Evolutionary conservation across 2,113 vertebrate genomes (phyloP), one percentile per base, ranked within the genome.

Genomic region (Engystomops pustulosus): DNA sequence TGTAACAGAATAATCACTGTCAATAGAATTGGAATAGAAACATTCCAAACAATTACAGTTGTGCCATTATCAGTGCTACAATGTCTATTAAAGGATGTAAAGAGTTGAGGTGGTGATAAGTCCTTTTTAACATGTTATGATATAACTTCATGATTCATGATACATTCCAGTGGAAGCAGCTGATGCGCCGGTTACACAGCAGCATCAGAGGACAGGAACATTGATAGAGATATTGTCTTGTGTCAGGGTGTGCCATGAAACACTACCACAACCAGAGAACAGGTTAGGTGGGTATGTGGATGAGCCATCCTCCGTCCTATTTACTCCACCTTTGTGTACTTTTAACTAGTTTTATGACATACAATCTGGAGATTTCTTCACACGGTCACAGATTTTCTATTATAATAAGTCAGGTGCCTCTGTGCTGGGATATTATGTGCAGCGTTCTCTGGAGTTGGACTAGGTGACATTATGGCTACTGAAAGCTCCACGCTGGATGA

Each of bases 391-490:
- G n/a, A 60, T 60, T 78, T 11, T 34, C 60, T 34, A 25, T 1
- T 15, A 38, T 5, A 14, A 78, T 58, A 78, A 60, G n/a, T 6
- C 20, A 11, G 25, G 1, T 18, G 44, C 23, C 6, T 41, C 8
- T 41, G 14, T 1, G 23, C 12, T 17, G 3, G 6, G 15, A n/a
- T 38, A 77, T 15, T 38, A 55, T 10, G n/a, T n/a, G n/a, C 10
- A 41, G n/a, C 23, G 18, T 4, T 8, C 4, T 49, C 68, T 41
- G 6, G n/a, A n/a, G n/a, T n/a, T n/a, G n/a, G 7, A 30, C 12
- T 6, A 14, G 36, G 20, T 60, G 75, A 20, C 32, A 78, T 25
- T 17, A 78, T 78, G 51, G 3, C n/a, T 78, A 60, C 75, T 60
- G 47, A 60, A 3, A 15, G 18, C 12, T 32, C 75, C 11, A 8